A percentile compares a stretch with the other conserved stretches of the same genome.
Evolutionary conservation across 2,797 vertebrate species (phyloP).

Genomic region (Muscicapa comitata): DNA sequence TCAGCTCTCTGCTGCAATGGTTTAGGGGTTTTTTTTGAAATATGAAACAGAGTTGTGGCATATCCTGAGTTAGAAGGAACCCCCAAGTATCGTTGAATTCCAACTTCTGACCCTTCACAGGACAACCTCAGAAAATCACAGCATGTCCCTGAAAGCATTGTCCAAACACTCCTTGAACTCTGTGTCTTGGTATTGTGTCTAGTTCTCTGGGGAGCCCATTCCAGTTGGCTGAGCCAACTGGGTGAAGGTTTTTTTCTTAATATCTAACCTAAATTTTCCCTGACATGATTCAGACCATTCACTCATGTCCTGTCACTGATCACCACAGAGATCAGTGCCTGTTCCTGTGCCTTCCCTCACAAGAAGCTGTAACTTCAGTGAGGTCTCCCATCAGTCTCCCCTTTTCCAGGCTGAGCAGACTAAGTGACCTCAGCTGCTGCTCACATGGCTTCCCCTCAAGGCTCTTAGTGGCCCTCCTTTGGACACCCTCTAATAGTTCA

Average conservation of each 20-base stretch:
- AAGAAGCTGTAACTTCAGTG: not conserved
- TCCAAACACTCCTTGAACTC: not conserved
- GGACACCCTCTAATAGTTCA: not conserved
- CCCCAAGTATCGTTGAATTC: not conserved
- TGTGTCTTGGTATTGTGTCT: not conserved
- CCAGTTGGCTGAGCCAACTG: accelerated
- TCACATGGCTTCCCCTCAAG: accelerated
- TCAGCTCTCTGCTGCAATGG: not conserved
- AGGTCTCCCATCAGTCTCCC: not conserved
- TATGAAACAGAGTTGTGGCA: accelerated
- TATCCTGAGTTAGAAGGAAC: not conserved
- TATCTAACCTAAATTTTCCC: not conserved
- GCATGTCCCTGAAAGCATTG: not conserved
- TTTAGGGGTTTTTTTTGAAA: not conserved
- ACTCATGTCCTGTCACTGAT: accelerated
- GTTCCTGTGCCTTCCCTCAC: accelerated
- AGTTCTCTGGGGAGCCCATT: accelerated
- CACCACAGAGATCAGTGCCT: not conserved
- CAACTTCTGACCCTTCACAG: not conserved
- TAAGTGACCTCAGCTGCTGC: accelerated
- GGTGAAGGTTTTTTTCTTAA: not conserved
- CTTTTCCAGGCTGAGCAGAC: not conserved
- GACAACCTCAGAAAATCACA: not conserved
- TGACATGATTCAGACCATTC: not conserved
- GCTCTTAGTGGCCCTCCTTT: accelerated